These are phyloP conservation scores for Perognathus longimembris DNA, from an alignment of 2,113 vertebrate species.

Conservation along the genomic window DNA sequence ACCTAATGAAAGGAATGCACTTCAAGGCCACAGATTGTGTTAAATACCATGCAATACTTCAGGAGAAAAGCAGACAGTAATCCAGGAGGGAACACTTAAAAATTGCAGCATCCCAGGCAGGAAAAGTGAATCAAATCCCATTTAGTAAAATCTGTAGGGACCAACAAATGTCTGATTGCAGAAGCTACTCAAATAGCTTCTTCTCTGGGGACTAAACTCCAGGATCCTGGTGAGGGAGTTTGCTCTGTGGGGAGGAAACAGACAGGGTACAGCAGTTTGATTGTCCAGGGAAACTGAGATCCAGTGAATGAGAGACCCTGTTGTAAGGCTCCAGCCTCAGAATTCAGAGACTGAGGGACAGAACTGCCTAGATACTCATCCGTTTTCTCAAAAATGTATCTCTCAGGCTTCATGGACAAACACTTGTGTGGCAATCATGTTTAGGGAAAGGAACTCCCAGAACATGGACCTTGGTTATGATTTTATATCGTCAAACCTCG, in stretches of 20 bases:
- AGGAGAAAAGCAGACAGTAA: conserved; percentile 56
- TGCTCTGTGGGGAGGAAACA: not conserved
- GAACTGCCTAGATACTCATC: not conserved
- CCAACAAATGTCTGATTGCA: conserved; percentile 52
- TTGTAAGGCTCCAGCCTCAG: not conserved
- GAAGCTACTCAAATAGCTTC: conserved; percentile 15
- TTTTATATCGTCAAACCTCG: not conserved
- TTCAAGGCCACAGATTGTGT: conserved; percentile 53
- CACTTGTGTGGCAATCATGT: not conserved
- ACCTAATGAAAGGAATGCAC: conserved; percentile 59
- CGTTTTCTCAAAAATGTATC: conserved; percentile 46
- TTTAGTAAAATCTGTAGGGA: conserved; percentile 65
- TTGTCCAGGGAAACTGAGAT: not conserved
- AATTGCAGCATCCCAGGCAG: conserved; percentile 50
- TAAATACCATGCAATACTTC: conserved; percentile 44
- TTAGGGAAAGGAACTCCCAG: not conserved
- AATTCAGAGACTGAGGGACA: not conserved
- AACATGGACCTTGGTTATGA: not conserved
- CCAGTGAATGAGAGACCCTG: not conserved
- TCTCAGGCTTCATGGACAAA: not conserved
- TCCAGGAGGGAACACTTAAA: conserved; percentile 63
- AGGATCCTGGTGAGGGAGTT: not conserved
- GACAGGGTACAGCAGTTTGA: not conserved
- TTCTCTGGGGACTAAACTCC: not conserved
- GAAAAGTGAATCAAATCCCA: conserved; percentile 61